These are phyloP conservation scores for Ormyrus pomaceus DNA, from an alignment of 2,888 invertebrate genomes.

Conservation along the genomic window DNA sequence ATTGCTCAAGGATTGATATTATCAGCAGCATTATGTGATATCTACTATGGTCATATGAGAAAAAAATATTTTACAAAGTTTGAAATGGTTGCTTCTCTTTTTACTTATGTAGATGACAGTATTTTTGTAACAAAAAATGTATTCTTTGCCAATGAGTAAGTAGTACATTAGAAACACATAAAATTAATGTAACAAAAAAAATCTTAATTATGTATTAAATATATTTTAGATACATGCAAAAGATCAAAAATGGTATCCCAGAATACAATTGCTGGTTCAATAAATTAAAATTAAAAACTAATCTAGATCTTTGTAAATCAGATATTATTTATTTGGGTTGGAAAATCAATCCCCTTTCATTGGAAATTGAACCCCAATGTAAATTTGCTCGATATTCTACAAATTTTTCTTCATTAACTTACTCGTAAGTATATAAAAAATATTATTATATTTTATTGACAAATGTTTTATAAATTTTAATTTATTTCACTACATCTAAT, in stretches of 20 bases:
- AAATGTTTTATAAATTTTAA: not conserved
- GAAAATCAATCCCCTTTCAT: constrained; percentile 30
- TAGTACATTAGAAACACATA: not conserved
- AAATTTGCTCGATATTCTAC: constrained; percentile 17
- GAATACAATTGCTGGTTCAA: constrained; percentile 50
- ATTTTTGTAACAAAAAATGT: constrained; percentile 26
- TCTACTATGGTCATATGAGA: constrained; percentile 46
- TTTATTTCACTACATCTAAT: not conserved
- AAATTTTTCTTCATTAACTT: not conserved
- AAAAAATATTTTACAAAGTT: constrained; percentile 32
- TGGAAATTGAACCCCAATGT: constrained; percentile 33
- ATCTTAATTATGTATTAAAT: not conserved
- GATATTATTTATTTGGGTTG: constrained; percentile 40
- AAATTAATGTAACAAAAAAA: not conserved
- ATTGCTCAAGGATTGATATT: constrained; percentile 44
- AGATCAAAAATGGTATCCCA: constrained; percentile 41
- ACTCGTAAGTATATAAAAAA: constrained; percentile 34
- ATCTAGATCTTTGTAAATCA: not conserved
- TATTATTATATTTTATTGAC: not conserved
- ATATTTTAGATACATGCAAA: constrained; percentile 27
- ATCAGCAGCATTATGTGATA: constrained; percentile 38
- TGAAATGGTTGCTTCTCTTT: constrained; percentile 21
- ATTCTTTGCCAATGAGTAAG: constrained; percentile 21
- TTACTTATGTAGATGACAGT: constrained; percentile 48
- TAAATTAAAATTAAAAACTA: constrained; percentile 29